Evolutionary conservation across 2,888 invertebrate species (phyloP), one percentile per base, ranked within the genome.

Genomic region (Hanleya hanleyi): DNA sequence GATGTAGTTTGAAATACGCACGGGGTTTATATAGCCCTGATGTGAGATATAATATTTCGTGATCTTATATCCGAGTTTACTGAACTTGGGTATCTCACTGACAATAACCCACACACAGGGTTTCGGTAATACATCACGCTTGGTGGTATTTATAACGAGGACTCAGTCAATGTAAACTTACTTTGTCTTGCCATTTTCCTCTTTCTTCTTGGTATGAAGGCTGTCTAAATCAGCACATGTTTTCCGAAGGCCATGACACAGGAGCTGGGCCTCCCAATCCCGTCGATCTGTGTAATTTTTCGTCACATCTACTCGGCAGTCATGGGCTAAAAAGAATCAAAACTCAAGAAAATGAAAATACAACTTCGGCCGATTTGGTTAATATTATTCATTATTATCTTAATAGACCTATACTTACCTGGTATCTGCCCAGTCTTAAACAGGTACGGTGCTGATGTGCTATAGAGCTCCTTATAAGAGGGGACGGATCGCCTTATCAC

Each of bases 201-300:
- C 78, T 26, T 80, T 69, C 26, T 73, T 76, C 65, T 81, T 80
- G 5, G 66, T 76, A 68, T 85, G 82, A 26, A 87, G 75, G n/a
- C 70, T 77, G 7, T 78, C 76, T 32, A 84, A 77, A 70, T 84
- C 82, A 12, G 80, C 76, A 61, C 80, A 81, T 9, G 87, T 87
- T 67, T 86, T 80, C 0, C 74, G 74, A 12, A 88, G 74, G 0
- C 88, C 89, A 50, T 84, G 83, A 9, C 86, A 77, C 57, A 87
- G 70, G 3, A 89, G 67, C 79, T 81, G 84, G 2, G 84, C 79
- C 69, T 88, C 88, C 86, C 86, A 89, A 12, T 85, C 81, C 6
- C 74, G 69, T 15, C 72, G 65, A 71, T 85, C 85, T 38, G 75
- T 79, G 38, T 80, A 75, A 5, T 86, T 84, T 51, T 84, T 81